A percentile compares a stretch with the other conserved stretches of the same genome.
Evolutionary conservation across 2,888 invertebrate genomes (phyloP).

Genomic region (Venusia cambrica): DNA sequence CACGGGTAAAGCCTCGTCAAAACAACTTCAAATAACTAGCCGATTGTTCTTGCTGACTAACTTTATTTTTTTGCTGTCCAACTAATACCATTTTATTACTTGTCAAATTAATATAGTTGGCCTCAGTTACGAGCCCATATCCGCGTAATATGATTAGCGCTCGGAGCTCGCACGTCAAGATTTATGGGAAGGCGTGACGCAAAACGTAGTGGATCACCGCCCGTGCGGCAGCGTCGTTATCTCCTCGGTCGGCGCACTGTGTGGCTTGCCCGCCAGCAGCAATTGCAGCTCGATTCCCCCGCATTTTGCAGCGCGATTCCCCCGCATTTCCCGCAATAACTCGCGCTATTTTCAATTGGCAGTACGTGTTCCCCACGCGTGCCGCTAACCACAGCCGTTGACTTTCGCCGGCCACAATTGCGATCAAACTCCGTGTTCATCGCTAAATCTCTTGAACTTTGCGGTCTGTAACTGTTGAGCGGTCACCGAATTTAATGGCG

Average conservation of each 20-base stretch:
- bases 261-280: constrained; percentile 64
- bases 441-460: constrained; percentile 34
- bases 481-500: constrained; percentile 43
- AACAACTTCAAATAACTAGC: no score
- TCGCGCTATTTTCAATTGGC: constrained; percentile 71
- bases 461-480: constrained; percentile 42
- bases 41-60: no score
- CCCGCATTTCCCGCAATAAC: constrained; percentile 67
- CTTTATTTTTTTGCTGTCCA: no score
- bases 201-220: constrained; percentile 39
- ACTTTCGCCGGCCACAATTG: constrained; percentile 57
- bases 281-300: constrained; percentile 60
- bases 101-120: constrained; percentile 15
- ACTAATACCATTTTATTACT: no score
- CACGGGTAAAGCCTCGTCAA: no score
- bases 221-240: constrained; percentile 44
- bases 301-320: constrained; percentile 63
- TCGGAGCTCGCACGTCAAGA: constrained; percentile 31
- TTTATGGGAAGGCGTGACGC: constrained; percentile 44
- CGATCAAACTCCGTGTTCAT: constrained; percentile 63
- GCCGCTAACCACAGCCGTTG: constrained; percentile 61
- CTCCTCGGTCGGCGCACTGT: constrained; percentile 46
- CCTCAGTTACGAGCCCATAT: constrained; percentile 15
- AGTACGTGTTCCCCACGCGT: constrained; percentile 66
- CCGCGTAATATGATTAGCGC: constrained; percentile 29